A percentile compares a stretch with the other conserved stretches of the same genome.
Evolutionary conservation across 2,888 invertebrate genomes (phyloP).

Genomic region (Calliphora vomitoria): DNA sequence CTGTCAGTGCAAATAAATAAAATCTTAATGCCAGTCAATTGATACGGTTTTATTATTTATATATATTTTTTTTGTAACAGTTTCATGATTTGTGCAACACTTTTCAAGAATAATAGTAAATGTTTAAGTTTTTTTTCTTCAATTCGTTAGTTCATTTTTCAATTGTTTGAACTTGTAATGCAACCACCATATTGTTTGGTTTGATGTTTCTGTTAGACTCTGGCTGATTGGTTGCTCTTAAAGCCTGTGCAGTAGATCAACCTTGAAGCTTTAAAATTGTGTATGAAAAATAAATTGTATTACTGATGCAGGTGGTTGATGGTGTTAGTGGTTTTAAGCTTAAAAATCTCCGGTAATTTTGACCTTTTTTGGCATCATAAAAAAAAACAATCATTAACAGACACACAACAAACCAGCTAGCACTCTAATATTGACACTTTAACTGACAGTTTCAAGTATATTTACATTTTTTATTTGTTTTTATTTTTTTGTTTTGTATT

Average conservation of each 20-base stretch:
- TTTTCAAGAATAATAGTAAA: neutral
- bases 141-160: neutral
- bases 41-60: neutral
- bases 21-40: conserved; percentile 6
- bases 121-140: neutral
- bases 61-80: neutral
- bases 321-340: conserved; percentile 26
- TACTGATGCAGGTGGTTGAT: neutral
- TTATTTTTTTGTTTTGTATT: neutral
- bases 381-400: neutral
- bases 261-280: conserved; percentile 51
- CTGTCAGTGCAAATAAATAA: neutral
- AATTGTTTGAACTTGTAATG: conserved; percentile 35
- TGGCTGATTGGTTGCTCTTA: neutral
- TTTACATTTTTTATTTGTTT: conserved; percentile 11
- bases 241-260: conserved; percentile 1
- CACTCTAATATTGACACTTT: conserved; percentile 37
- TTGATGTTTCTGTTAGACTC: neutral
- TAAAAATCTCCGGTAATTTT: conserved; percentile 41
- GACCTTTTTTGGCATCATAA: conserved; percentile 54
- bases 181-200: conserved; percentile 6
- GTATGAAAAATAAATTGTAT: neutral
- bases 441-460: conserved; percentile 48
- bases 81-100: neutral
- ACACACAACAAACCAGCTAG: neutral